Evolutionary conservation across 1,140 invertebrate genomes (phyloP), one percentile per base, ranked within the genome.

Genomic region (Psilanteris sp.): DNA sequence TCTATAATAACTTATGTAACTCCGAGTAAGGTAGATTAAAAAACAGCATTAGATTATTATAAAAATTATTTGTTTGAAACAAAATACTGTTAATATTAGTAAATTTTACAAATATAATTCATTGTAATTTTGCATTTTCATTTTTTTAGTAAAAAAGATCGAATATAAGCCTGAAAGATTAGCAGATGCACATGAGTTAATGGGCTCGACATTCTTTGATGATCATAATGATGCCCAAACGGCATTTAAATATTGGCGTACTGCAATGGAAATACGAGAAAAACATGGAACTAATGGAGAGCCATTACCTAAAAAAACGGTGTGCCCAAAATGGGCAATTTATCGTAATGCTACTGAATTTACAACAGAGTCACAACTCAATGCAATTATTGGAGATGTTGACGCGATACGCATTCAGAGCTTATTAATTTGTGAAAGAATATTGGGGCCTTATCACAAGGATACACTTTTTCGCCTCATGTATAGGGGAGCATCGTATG

Each of bases 361-460:
- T 87, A 88, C 89, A 15, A 92, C 91, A 1, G 62, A 90, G 11
- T 91, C 91, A 16, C 94, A 96, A 79, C 87, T 97, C 7, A 92
- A 94, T 55, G 90, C 90, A 27, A 90, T 95, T 11, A 89, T 92
- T 16, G 89, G 91, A 0, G 94, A 96, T 85, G 89, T 95, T 50
- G 95, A 97, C 88, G 91, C 91, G 1, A 92, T 96, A 87, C 90
- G 94, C 59, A 93, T 93, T 77, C 95, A 96, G 82, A 94, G 94
- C 81, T 85, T 97, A 32, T 84, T 97, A 6, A 94, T 97, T 59
- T 93, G 93, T 68, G 94, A 95, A 85, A 89, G 95, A 78, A 93
- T 97, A 76, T 88, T 97, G 16, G 95, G 95, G 2, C 88, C 91
- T 3, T 85, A 91, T 74, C 95, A 97, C 83, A 96, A 96, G 85